Percentiles rank a stretch among this genome's conserved stretches.
Evolutionary conservation across 2,888 invertebrate genomes (phyloP).

Genomic region (Erebia epiphron): DNA sequence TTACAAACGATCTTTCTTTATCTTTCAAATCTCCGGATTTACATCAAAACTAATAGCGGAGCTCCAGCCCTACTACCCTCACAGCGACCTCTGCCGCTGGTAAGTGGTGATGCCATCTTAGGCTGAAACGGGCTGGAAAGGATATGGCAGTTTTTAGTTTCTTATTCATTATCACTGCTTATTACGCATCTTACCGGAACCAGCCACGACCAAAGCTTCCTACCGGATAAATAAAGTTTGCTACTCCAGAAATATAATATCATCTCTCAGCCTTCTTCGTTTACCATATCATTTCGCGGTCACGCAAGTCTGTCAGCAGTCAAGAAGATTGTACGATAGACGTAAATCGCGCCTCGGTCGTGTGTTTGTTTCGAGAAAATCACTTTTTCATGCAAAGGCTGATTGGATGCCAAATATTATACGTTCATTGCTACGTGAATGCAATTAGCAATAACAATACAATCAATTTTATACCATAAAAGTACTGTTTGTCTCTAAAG

Average conservation of each 20-base stretch:
- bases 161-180: too few species aligned
- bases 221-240: not conserved
- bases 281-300: conserved; percentile 38
- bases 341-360: conserved; percentile 54
- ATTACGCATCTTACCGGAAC: too few species aligned
- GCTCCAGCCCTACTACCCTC: too few species aligned
- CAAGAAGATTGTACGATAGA: conserved; percentile 49
- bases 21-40: too few species aligned
- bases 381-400: conserved; percentile 49
- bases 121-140: too few species aligned
- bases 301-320: conserved; percentile 58
- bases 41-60: too few species aligned
- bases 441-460: conserved; percentile 4
- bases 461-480: not conserved
- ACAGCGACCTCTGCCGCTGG: too few species aligned
- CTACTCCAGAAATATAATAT: not conserved
- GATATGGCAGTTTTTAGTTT: too few species aligned
- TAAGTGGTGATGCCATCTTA: too few species aligned
- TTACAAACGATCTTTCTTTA: too few species aligned
- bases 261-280: conserved; percentile 7
- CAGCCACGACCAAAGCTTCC: too few species aligned
- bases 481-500: not conserved
- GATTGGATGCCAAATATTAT: conserved; percentile 21
- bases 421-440: conserved; percentile 1
- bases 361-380: conserved; percentile 52